Conservation (phyloP, 2,797 vertebrate genomes). For the Eptatretus atami region DNA sequence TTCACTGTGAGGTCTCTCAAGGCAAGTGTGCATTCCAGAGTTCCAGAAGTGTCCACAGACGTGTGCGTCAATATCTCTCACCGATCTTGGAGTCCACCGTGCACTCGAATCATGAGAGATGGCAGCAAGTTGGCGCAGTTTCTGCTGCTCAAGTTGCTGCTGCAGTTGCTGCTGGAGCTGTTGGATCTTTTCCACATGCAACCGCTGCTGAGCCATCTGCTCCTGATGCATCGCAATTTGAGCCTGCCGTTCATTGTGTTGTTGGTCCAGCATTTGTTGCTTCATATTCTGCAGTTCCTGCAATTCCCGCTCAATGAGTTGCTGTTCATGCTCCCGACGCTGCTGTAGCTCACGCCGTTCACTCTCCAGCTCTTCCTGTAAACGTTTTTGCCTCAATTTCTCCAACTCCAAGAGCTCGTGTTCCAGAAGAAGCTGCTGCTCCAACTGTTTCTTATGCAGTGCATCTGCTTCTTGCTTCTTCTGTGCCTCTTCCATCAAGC, state of each 20-base stretch:
- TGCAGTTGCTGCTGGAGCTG: slow-evolving; percentile 92
- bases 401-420: slow-evolving; percentile 74
- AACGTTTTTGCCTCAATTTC: slow-evolving; percentile 54
- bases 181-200: slow-evolving; percentile 91
- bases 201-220: slow-evolving; percentile 74
- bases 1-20: not conserved
- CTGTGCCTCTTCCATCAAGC: slow-evolving; percentile 3
- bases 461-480: not conserved
- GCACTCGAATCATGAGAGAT: slow-evolving; percentile 39
- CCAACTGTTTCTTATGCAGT: slow-evolving; percentile 56
- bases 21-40: not conserved
- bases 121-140: slow-evolving; percentile 13
- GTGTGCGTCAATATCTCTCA: slow-evolving; percentile 15
- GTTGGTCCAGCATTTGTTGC: slow-evolving; percentile 89
- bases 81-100: slow-evolving; percentile 27
- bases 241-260: slow-evolving; percentile 69
- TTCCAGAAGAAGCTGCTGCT: slow-evolving; percentile 62
- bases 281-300: slow-evolving; percentile 90
- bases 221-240: slow-evolving; percentile 82
- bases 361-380: slow-evolving; percentile 80
- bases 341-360: slow-evolving; percentile 70
- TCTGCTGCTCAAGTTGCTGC: slow-evolving; percentile 85
- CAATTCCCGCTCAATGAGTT: slow-evolving; percentile 75
- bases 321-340: slow-evolving; percentile 77
- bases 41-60: not conserved